phyloP scores from a whole-genome alignment of 2,113 vertebrate species.

The Oxyruncus cristatus region DNA sequence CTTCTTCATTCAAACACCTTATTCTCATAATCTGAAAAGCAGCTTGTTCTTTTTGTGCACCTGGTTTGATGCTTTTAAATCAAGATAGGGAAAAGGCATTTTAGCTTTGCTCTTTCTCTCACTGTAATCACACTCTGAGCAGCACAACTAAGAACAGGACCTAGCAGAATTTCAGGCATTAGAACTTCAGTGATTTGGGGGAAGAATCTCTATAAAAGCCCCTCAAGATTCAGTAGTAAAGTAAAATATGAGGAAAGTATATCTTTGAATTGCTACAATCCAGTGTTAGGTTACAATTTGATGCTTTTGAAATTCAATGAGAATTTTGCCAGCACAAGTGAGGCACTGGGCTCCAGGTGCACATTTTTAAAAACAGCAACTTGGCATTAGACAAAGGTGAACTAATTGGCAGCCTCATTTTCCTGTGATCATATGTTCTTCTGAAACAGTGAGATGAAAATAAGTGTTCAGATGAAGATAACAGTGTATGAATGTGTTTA shows the following conservation, averaged over 20 bases:
- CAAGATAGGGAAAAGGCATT: background rate
- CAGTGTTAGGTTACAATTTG: background rate
- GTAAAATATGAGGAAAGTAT: background rate
- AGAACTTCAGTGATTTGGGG: background rate
- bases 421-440: background rate
- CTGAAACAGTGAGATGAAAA: background rate
- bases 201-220: background rate
- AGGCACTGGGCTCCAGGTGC: background rate
- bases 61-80: background rate
- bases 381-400: background rate
- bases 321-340: background rate
- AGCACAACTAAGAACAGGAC: background rate
- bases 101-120: background rate
- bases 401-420: background rate
- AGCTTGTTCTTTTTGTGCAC: background rate
- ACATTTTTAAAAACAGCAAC: background rate
- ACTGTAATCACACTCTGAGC: background rate
- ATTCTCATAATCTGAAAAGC: background rate
- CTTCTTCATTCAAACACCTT: background rate
- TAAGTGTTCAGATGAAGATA: background rate
- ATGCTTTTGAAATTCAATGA: background rate
- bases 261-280: background rate
- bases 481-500: background rate
- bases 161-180: background rate
- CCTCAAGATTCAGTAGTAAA: background rate